A percentile compares a stretch with the other conserved stretches of the same genome.
These are phyloP conservation scores for Zootermopsis nevadensis DNA, from an alignment of 2,888 invertebrate species.

Conservation along the genomic window DNA sequence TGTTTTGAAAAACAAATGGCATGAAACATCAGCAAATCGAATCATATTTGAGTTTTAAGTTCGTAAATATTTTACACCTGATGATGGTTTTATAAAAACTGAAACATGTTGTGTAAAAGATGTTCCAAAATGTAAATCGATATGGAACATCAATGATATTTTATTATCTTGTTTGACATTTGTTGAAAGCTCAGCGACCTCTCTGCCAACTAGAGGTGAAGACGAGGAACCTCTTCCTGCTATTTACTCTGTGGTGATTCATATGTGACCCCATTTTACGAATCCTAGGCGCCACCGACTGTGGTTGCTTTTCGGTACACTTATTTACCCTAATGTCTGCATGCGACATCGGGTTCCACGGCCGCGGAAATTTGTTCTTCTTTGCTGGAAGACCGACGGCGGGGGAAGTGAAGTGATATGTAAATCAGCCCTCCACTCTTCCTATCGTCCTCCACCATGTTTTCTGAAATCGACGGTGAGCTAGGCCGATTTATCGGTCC, in stretches of 20 bases:
- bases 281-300: background rate
- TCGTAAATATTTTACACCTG: too few species aligned
- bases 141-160: too few species aligned
- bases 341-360: background rate
- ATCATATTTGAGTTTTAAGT: too few species aligned
- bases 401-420: conserved; percentile 1
- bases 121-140: too few species aligned
- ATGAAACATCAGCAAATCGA: too few species aligned
- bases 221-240: background rate
- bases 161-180: too few species aligned
- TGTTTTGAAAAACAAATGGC: too few species aligned
- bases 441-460: background rate
- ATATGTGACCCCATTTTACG: background rate
- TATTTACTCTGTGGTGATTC: background rate
- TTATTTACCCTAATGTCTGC: conserved; percentile 7
- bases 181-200: too few species aligned
- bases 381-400: background rate
- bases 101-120: too few species aligned
- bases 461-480: conserved; percentile 15
- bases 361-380: background rate
- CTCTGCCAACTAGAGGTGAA: too few species aligned
- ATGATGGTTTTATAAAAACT: too few species aligned
- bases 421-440: conserved; percentile 17
- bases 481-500: conserved; percentile 30
- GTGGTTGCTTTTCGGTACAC: background rate